Evolutionary conservation across 2,113 vertebrate species (phyloP), one percentile per base, ranked within the genome.

Genomic region (Mormoops blainvillei): DNA sequence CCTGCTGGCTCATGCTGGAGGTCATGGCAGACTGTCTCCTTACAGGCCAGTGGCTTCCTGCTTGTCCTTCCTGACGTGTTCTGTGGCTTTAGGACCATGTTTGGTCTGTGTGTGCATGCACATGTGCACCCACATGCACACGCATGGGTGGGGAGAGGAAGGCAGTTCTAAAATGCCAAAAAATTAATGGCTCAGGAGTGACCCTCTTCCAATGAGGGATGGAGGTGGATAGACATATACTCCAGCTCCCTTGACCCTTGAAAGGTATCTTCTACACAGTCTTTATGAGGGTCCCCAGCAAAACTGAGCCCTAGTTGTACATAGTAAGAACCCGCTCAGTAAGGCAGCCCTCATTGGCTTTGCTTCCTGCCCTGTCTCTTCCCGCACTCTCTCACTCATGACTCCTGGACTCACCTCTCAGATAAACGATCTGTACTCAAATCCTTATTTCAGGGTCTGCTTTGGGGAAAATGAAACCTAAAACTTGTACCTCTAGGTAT

Each of bases 21-120:
- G 63, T 87, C 56, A 70, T 26, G n/a, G 70, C 70, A 89, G 74
- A 80, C 43, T 81, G 77, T 86, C 77, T 61, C 52, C 89, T 94
- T 87, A 71, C 20, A 93, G 91, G 85, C 89, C 71, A 61, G 85
- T 81, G 81, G 54, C 71, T 92, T 86, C 65, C 61, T 76, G 33
- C 48, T 1, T 88, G 70, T 36, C 38, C 36, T 61, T 68, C 84
- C 54, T 58, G 56, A 56, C 43, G 11, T 12, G 22, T 43, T 70
- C 61, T 85, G 45, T 82, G 89, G 50, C 54, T 84, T 94, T 48
- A 61, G 77, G 81, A 26, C 58, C 28, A 8, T 26, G n/a, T 43
- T 70, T 58, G 45, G 28, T 16, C 1, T 76, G 36, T 3, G 41
- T 36, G 68, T 0, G 18, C 7, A 4, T 8, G 43, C 4, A 4